Evolutionary conservation across 1,140 invertebrate species (phyloP).

Genomic region (Pogonus chalceus): DNA sequence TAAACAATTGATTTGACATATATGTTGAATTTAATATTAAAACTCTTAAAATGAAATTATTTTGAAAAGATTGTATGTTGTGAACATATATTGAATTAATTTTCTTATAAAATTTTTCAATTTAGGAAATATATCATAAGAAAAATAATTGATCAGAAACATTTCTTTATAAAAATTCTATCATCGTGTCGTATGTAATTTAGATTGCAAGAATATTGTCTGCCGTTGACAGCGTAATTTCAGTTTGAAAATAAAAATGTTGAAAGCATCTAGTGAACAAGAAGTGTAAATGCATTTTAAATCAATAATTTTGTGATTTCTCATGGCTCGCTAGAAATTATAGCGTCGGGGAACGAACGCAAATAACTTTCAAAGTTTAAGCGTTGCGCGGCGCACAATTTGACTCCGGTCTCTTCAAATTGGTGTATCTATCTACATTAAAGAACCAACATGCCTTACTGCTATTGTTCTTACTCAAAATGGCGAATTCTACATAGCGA

Average conservation of each 20-base stretch:
- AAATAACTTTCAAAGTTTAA: conserved; percentile 6
- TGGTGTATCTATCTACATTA: conserved; percentile 7
- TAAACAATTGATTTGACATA: too few relatives aligned
- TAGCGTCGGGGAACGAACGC: not conserved
- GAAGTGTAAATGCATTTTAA: not conserved
- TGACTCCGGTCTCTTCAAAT: conserved; percentile 1
- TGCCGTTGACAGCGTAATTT: too few relatives aligned
- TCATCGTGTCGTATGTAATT: not conserved
- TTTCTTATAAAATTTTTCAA: not conserved
- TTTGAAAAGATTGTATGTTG: too few relatives aligned
- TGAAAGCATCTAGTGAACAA: not conserved
- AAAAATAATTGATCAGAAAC: not conserved
- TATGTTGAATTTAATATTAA: too few relatives aligned
- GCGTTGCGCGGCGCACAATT: not conserved
- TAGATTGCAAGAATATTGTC: not conserved
- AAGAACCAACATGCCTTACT: not conserved
- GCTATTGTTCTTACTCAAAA: not conserved
- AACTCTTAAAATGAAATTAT: too few relatives aligned
- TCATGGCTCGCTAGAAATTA: not conserved
- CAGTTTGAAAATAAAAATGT: not conserved
- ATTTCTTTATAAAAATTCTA: not conserved
- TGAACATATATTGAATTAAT: too few relatives aligned
- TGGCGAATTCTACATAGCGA: not conserved
- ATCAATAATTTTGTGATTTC: conserved; percentile 5
- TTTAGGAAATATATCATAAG: not conserved